Evolutionary conservation across 2,888 invertebrate genomes (phyloP).

Genomic region (Hanleya hanleyi): DNA sequence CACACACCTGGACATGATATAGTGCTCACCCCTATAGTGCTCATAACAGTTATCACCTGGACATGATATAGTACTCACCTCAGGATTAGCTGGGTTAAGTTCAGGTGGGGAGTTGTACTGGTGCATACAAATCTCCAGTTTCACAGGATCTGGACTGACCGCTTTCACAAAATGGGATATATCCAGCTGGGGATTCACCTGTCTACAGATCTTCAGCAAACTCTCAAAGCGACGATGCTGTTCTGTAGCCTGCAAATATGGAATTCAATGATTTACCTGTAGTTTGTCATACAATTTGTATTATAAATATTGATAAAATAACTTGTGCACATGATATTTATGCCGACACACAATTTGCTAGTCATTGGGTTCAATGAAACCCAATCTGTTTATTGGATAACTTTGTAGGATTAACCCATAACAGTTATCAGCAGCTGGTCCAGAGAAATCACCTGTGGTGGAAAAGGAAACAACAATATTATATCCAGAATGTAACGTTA

Average conservation of each 20-base stretch:
- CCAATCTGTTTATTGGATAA: too few relatives aligned
- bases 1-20: too few relatives aligned
- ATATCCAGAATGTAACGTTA: too few relatives aligned
- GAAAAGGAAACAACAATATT: too few relatives aligned
- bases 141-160: constrained; percentile 75
- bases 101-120: constrained; percentile 44
- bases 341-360: too few relatives aligned
- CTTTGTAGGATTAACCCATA: too few relatives aligned
- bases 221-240: constrained; percentile 89
- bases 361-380: too few relatives aligned
- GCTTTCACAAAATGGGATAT: constrained; percentile 85
- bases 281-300: background rate
- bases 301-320: background rate
- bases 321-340: too few relatives aligned
- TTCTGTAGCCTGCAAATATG: constrained; percentile 81
- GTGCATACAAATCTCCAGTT: constrained; percentile 26
- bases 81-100: constrained; percentile 37
- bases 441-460: too few relatives aligned
- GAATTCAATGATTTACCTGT: background rate
- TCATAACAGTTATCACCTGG: too few relatives aligned
- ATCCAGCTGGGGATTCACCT: constrained; percentile 83
- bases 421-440: too few relatives aligned
- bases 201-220: constrained; percentile 84
- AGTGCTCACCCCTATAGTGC: too few relatives aligned
- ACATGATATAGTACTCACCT: constrained; percentile 45